phyloP scores from a whole-genome alignment of 2,888 invertebrate species.

The Drosophila lutescens region DNA sequence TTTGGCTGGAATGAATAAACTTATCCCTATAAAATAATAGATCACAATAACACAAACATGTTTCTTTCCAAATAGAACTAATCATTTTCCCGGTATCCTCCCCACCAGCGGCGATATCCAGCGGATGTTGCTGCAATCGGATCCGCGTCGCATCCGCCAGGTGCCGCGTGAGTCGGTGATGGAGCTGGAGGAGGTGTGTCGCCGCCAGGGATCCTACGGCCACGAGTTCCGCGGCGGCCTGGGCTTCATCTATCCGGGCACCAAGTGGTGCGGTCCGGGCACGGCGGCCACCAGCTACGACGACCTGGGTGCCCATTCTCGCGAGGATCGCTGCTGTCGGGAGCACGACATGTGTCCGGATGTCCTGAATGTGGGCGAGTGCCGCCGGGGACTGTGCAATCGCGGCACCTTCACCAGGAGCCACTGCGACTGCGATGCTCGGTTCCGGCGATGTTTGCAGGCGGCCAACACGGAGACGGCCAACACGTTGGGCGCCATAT shows the following conservation, averaged over 20 bases:
- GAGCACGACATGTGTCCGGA: constrained; percentile 90
- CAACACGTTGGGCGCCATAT: constrained; percentile 89
- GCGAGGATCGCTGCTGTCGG: constrained; percentile 90
- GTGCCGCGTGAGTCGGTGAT: constrained; percentile 87
- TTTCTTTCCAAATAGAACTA: not conserved
- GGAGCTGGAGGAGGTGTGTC: constrained; percentile 87
- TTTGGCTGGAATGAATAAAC: too few relatives aligned
- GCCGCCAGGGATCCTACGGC: constrained; percentile 82
- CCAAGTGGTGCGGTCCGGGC: constrained; percentile 92
- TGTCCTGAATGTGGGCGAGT: constrained; percentile 86
- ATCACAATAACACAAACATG: too few relatives aligned
- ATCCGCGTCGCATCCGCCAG: constrained; percentile 86
- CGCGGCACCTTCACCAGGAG: constrained; percentile 88
- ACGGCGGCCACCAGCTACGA: constrained; percentile 87
- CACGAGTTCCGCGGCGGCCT: constrained; percentile 83
- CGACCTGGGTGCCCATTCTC: constrained; percentile 87
- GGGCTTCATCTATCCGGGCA: constrained; percentile 88
- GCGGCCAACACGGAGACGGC: constrained; percentile 89
- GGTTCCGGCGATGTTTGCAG: constrained; percentile 89
- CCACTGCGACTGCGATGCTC: constrained; percentile 90
- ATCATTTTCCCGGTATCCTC: not conserved
- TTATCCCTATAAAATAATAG: too few relatives aligned
- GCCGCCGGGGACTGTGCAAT: constrained; percentile 88
- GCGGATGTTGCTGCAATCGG: constrained; percentile 86
- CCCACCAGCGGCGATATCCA: constrained; percentile 86